Conservation (phyloP, 2,888 invertebrate genomes). For the Catocala fraxini region DNA sequence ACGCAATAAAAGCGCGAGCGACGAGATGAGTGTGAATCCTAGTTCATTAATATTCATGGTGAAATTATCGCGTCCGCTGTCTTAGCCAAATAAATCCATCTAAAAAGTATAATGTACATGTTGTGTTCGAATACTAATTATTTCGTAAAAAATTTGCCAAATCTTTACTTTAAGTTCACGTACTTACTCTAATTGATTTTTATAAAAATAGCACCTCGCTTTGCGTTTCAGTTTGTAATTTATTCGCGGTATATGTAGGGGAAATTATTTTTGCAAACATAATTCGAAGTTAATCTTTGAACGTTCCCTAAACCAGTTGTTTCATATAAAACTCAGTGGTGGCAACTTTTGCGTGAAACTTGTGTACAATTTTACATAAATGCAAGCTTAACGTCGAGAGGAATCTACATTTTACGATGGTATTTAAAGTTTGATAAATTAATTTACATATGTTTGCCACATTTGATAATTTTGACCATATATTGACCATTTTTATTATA, state of each 20-base stretch:
- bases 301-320: constrained; percentile 6
- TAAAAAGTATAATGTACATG: no score
- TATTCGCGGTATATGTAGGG: no score
- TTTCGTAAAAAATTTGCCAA: no score
- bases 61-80: constrained; percentile 80
- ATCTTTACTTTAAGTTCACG: no score
- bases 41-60: constrained; percentile 83
- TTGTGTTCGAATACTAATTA: no score
- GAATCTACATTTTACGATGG: neutral
- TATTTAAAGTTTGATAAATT: constrained; percentile 13
- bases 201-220: no score
- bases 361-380: constrained; percentile 32
- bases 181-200: no score
- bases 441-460: no score
- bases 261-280: constrained; percentile 47
- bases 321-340: constrained; percentile 16
- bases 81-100: constrained; percentile 67
- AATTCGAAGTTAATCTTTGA: constrained; percentile 38
- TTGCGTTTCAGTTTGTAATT: no score
- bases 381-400: neutral
- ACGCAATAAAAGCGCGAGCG: constrained; percentile 71
- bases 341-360: constrained; percentile 17
- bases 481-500: no score
- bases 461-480: no score
- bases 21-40: constrained; percentile 73